Conservation (phyloP, 2,888 invertebrate species). For the Polydrusus tereticollis region DNA sequence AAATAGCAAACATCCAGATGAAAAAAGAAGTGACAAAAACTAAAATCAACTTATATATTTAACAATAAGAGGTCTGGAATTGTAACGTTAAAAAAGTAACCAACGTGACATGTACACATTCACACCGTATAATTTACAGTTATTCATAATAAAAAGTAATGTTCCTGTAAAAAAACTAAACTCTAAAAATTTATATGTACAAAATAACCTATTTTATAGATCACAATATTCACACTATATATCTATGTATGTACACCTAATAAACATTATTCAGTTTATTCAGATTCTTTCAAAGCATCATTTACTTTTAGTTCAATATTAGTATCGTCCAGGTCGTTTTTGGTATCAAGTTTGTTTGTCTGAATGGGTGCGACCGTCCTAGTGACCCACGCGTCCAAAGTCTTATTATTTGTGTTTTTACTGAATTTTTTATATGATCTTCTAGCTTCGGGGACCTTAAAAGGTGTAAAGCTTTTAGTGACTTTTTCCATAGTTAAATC, state of each 20-base stretch:
- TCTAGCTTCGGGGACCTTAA: conserved; percentile 50
- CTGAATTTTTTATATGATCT: conserved; percentile 46
- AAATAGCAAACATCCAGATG: neutral
- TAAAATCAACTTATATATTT: conserved; percentile 5
- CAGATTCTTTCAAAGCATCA: conserved; percentile 28
- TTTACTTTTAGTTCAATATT: conserved; percentile 11
- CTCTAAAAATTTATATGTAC: conserved; percentile 60
- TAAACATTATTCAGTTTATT: conserved; percentile 13
- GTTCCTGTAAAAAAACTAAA: conserved; percentile 65
- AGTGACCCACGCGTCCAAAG: conserved; percentile 60
- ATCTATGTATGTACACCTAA: conserved; percentile 18
- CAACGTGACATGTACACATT: conserved; percentile 56
- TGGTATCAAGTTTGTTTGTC: conserved; percentile 21
- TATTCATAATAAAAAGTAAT: conserved; percentile 61
- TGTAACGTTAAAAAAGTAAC: conserved; percentile 20
- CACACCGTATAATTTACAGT: conserved; percentile 61
- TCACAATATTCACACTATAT: conserved; percentile 52
- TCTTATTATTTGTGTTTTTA: conserved; percentile 51
- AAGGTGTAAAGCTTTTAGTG: conserved; percentile 41
- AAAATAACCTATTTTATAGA: conserved; percentile 43
- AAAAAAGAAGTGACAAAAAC: conserved; percentile 15
- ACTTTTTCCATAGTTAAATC: conserved; percentile 47
- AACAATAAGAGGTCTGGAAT: conserved; percentile 9
- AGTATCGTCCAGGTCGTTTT: neutral
- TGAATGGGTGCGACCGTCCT: conserved; percentile 46